Conservation (phyloP, 1,140 invertebrate species). For the Zeugodacus cucurbitae region DNA sequence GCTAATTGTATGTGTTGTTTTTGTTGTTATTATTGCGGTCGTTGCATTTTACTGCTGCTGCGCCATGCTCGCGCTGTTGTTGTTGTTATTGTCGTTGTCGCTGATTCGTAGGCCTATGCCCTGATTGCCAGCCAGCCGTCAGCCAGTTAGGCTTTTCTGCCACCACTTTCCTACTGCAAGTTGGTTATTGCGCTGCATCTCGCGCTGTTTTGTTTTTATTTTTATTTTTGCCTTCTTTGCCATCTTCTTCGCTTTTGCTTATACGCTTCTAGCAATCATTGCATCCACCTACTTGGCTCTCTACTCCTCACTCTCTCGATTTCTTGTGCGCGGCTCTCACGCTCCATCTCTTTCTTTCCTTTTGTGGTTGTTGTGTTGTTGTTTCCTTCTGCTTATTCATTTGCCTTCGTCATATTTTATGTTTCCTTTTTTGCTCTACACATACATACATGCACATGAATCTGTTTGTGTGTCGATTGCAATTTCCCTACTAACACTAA, state of each 20-base stretch:
- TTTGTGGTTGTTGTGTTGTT: background rate
- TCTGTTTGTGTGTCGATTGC: background rate
- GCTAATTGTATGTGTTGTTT: constrained; percentile 6
- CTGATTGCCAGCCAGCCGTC: background rate
- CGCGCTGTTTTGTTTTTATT: background rate
- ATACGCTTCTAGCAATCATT: background rate
- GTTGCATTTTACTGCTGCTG: constrained; percentile 27
- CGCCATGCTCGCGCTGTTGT: background rate
- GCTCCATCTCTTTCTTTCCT: background rate
- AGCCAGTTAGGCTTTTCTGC: background rate
- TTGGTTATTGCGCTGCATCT: background rate
- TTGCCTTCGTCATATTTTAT: background rate
- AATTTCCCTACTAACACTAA: constrained; percentile 33
- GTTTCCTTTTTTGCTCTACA: background rate
- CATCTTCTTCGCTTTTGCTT: background rate
- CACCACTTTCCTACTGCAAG: background rate
- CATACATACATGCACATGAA: background rate
- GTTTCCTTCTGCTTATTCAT: background rate
- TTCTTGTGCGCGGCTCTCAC: background rate
- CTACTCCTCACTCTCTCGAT: background rate
- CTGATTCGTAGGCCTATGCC: constrained; percentile 37
- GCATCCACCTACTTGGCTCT: constrained; percentile 11
- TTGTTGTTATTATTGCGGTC: background rate
- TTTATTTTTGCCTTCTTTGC: background rate
- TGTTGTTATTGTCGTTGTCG: background rate